These are phyloP conservation scores for Megamerina dolium DNA, from an alignment of 2,888 invertebrate species.

Conservation along the genomic window DNA sequence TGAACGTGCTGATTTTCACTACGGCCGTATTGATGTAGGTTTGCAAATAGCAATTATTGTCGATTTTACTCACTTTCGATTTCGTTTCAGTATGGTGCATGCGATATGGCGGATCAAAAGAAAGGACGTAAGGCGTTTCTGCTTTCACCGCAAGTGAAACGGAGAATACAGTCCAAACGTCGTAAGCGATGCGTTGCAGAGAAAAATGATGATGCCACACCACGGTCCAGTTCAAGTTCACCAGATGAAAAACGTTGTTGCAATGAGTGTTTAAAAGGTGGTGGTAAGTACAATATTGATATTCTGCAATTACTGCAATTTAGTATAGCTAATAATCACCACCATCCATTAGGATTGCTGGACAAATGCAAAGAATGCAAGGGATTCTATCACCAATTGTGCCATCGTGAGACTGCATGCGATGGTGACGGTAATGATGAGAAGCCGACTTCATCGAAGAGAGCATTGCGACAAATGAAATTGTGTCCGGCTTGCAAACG, in stretches of 20 bases:
- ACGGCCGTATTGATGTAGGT: conserved; percentile 42
- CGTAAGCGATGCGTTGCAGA: conserved; percentile 19
- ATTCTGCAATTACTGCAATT: neutral
- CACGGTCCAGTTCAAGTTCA: conserved; percentile 31
- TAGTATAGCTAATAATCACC: neutral
- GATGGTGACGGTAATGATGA: conserved; percentile 16
- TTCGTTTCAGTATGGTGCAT: too few relatives aligned
- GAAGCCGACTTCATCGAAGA: conserved; percentile 14
- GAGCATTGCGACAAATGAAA: conserved; percentile 10
- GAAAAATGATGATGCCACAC: conserved; percentile 16
- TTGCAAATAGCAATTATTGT: too few relatives aligned
- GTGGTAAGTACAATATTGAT: conserved; percentile 29
- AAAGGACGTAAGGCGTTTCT: conserved; percentile 41
- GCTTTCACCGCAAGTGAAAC: conserved; percentile 42
- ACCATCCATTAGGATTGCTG: conserved; percentile 19
- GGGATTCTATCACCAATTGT: conserved; percentile 28
- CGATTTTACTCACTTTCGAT: too few relatives aligned
- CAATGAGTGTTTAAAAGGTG: conserved; percentile 37
- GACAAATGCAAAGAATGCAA: conserved; percentile 30
- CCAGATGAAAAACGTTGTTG: conserved; percentile 33
- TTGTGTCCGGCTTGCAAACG: conserved; percentile 23
- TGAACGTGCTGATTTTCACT: conserved; percentile 45
- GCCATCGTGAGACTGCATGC: conserved; percentile 25
- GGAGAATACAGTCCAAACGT: conserved; percentile 30
- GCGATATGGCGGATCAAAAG: conserved; percentile 9